Conservation (phyloP, 2,797 vertebrate genomes). For the Sebastes oblongus region DNA sequence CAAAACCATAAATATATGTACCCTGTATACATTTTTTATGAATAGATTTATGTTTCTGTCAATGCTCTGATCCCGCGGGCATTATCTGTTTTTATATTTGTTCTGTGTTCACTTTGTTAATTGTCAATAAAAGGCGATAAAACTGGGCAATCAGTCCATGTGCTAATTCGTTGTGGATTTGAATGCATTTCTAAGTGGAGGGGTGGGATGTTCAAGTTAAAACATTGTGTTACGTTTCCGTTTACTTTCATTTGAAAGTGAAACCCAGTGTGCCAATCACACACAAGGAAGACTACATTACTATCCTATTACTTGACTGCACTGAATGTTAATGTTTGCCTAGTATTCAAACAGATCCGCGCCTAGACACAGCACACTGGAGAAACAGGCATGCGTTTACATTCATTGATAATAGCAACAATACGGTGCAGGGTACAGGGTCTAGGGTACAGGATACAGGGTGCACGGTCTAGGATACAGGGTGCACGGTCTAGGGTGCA, state of each 20-base stretch:
- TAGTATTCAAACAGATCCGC: neutral
- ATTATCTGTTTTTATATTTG: too few species aligned
- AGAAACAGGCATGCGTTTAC: neutral
- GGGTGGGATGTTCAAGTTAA: neutral
- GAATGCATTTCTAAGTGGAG: neutral
- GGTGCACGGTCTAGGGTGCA: rapidly evolving
- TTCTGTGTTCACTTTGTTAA: too few species aligned
- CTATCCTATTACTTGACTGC: neutral
- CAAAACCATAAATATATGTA: too few species aligned
- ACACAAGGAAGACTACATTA: neutral
- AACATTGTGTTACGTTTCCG: neutral
- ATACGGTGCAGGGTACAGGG: too few species aligned
- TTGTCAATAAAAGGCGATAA: too few species aligned
- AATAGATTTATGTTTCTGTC: too few species aligned
- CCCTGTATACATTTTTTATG: too few species aligned
- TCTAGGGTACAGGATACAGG: too few species aligned
- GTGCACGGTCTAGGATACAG: too few species aligned
- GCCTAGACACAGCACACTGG: rapidly evolving
- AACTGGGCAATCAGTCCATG: too few species aligned
- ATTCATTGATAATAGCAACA: rapidly evolving
- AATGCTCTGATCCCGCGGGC: too few species aligned
- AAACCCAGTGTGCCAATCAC: neutral
- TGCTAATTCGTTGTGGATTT: neutral
- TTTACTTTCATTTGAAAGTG: neutral
- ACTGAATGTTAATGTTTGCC: neutral